Evolutionary conservation across 2,113 vertebrate species (phyloP).

Genomic region (Oenanthe oenanthe): DNA sequence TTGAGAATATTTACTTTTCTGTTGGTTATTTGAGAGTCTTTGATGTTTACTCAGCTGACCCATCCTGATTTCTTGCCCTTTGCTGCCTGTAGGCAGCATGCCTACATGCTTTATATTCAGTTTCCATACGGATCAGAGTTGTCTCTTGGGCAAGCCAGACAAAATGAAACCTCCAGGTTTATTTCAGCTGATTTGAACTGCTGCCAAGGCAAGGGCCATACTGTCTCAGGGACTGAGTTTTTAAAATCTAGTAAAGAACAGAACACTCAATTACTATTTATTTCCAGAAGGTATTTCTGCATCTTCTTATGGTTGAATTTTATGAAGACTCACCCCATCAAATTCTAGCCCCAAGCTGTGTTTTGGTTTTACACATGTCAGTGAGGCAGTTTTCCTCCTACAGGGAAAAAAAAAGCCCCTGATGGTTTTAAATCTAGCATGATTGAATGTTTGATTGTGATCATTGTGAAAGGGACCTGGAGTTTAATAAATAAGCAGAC

Average conservation of each 20-base stretch:
- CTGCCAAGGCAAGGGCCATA: background rate
- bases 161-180: conserved; percentile 22
- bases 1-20: conserved; percentile 44
- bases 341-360: background rate
- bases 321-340: background rate
- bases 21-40: conserved; percentile 28
- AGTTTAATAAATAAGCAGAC: background rate
- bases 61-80: conserved; percentile 33
- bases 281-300: conserved; percentile 19
- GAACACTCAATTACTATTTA: background rate
- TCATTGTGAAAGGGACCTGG: background rate
- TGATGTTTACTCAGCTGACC: conserved; percentile 53
- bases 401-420: background rate
- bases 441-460: background rate
- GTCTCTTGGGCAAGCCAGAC: background rate
- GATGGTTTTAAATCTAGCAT: background rate
- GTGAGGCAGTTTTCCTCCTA: background rate
- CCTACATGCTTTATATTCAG: background rate
- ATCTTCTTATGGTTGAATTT: background rate
- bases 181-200: conserved; percentile 19
- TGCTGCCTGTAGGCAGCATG: conserved; percentile 2
- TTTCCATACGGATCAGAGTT: background rate
- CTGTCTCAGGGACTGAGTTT: background rate
- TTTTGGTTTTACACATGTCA: background rate
- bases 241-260: background rate